These are phyloP conservation scores for Unio pictorum DNA, from an alignment of 2,888 invertebrate genomes.

Conservation along the genomic window DNA sequence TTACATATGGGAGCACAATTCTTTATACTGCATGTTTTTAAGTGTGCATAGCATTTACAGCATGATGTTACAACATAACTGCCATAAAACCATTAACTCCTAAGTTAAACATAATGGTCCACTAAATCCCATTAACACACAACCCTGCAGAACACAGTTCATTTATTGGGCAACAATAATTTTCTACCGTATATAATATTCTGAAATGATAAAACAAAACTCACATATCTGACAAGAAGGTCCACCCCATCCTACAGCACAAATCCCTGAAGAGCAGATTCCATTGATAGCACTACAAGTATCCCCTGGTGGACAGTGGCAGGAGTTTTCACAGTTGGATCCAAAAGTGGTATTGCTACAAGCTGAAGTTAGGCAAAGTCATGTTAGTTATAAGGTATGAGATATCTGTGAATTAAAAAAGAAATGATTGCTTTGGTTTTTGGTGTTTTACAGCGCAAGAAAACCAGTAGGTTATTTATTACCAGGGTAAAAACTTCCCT, in stretches of 20 bases:
- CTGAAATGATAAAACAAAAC: conserved; percentile 7
- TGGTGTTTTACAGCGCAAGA: too few relatives aligned
- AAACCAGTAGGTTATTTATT: too few relatives aligned
- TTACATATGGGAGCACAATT: too few relatives aligned
- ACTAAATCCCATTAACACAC: not conserved
- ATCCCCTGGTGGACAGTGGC: conserved; percentile 62
- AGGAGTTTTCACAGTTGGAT: conserved; percentile 52
- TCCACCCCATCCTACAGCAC: conserved; percentile 61
- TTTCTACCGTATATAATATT: not conserved
- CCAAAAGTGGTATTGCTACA: conserved; percentile 59
- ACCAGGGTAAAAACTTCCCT: too few relatives aligned
- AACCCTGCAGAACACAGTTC: not conserved
- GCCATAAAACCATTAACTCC: too few relatives aligned
- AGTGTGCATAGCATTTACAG: too few relatives aligned
- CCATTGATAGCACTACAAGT: conserved; percentile 61
- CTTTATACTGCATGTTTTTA: too few relatives aligned
- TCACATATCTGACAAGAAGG: conserved; percentile 65
- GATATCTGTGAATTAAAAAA: too few relatives aligned
- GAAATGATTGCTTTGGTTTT: too few relatives aligned
- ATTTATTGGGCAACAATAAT: not conserved
- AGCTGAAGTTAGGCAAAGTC: conserved; percentile 33
- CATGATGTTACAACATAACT: too few relatives aligned
- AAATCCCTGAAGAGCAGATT: conserved; percentile 52
- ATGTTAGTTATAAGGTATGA: too few relatives aligned
- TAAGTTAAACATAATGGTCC: too few relatives aligned